phyloP scores from a whole-genome alignment of 1,140 invertebrate species.

The Ceratina calcarata region DNA sequence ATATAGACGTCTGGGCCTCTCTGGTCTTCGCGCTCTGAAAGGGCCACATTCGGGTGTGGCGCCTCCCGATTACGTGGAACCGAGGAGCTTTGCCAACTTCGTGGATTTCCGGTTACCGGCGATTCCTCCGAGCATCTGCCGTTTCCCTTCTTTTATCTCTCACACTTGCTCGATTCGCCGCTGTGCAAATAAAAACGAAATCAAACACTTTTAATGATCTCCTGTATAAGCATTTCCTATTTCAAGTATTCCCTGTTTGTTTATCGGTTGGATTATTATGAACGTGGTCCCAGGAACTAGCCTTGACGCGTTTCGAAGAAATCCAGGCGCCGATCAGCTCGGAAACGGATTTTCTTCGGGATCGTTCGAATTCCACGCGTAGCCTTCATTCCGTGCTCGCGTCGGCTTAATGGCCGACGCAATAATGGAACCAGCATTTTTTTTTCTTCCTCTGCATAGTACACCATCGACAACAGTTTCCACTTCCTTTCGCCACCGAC shows the following conservation, averaged over 20 bases:
- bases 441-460: background rate
- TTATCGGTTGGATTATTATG: background rate
- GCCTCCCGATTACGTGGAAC: conserved; percentile 55
- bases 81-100: conserved; percentile 47
- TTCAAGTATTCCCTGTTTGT: too few species aligned
- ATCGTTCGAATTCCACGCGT: conserved; percentile 46
- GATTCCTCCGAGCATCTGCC: conserved; percentile 16
- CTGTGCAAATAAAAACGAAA: too few species aligned
- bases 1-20: conserved; percentile 32
- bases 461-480: background rate
- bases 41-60: conserved; percentile 39
- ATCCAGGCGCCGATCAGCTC: conserved; percentile 15
- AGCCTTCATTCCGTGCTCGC: conserved; percentile 30
- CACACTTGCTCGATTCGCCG: too few species aligned
- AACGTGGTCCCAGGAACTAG: too few species aligned
- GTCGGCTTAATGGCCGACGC: conserved; percentile 21
- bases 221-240: too few species aligned
- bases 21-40: background rate
- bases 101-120: conserved; percentile 52
- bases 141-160: background rate
- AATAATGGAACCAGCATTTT: conserved; percentile 30
- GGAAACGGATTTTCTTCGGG: conserved; percentile 33
- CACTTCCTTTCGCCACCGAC: background rate
- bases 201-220: too few species aligned
- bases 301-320: conserved; percentile 39